A percentile compares a stretch with the other conserved stretches of the same genome.
These are phyloP conservation scores for Nothobranchius furzeri DNA, from an alignment of 2,113 vertebrate genomes.

Conservation along the genomic window DNA sequence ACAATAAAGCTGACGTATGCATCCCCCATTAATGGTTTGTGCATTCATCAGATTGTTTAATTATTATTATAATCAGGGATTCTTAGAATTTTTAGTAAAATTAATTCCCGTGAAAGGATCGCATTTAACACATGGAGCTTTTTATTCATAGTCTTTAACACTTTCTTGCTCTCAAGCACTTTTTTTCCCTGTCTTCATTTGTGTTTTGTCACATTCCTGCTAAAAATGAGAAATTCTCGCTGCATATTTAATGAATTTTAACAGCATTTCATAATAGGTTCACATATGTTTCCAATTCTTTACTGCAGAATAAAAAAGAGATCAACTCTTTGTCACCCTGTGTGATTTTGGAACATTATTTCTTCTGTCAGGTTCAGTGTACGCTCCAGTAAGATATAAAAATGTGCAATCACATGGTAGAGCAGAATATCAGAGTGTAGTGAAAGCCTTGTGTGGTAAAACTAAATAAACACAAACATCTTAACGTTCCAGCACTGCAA, in stretches of 20 bases:
- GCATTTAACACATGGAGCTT: slow-evolving; percentile 19
- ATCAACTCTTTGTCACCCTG: neutral
- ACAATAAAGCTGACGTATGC: slow-evolving; percentile 29
- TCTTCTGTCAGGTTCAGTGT: too few relatives aligned
- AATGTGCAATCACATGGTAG: too few relatives aligned
- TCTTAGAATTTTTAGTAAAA: slow-evolving; percentile 8
- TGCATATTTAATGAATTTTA: neutral
- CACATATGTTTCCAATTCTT: neutral
- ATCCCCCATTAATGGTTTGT: slow-evolving; percentile 50
- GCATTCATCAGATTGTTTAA: slow-evolving; percentile 51
- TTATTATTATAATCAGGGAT: slow-evolving; percentile 15
- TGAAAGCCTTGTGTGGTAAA: too few relatives aligned
- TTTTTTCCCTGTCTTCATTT: neutral
- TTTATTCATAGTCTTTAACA: slow-evolving; percentile 28
- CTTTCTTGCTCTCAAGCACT: neutral
- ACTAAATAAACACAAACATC: too few relatives aligned
- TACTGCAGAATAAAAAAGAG: neutral
- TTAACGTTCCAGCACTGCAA: too few relatives aligned
- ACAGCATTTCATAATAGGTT: neutral
- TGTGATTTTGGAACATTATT: neutral
- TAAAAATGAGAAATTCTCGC: neutral
- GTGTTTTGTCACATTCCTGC: slow-evolving; percentile 1
- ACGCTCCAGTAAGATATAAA: too few relatives aligned
- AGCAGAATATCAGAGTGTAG: too few relatives aligned
- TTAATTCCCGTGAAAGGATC: slow-evolving; percentile 20